Evolutionary conservation across 2,888 invertebrate genomes (phyloP), one percentile per base, ranked within the genome.

Genomic region (Rotaria magnacalcarata): DNA sequence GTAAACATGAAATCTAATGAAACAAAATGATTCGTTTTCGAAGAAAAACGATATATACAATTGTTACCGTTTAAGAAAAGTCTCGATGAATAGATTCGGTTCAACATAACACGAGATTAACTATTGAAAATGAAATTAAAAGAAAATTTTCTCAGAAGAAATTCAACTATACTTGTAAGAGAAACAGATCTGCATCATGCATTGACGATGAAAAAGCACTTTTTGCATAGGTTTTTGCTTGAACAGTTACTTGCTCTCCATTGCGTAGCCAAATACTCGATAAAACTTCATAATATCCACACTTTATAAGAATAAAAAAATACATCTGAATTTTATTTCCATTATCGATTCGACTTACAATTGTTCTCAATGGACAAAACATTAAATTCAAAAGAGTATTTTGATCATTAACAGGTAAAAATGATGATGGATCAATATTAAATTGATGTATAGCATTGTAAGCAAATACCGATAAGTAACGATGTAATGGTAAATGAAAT

Each of bases 211-310:
- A 97, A 92, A 98, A 87, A 97, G 47, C 21, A 80, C 80, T 96
- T 92, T 98, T 97, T 89, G 97, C 96, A 92, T 98, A 98, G 34
- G 97, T 96, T 96, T 97, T 97, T 58, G 96, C 96, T 92, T 98
- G 97, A n/a, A 97, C 97, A 91, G 96, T 96, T 90, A 98, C 97
- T 93, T 97, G 97, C 19, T 96, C 93, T 0, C 97, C 98, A 92
- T 97, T 98, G 88, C 97, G 94, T 85, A 96, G 96, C 97, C 97
- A 98, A 90, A 97, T 93, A 16, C 96, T 96, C 87, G 95, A 94
- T 87, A 96, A 93, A 89, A 98, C 96, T 93, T 97, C 97, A 91
- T 96, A 95, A 92, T 96, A 96, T 24, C 96, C 94, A 87, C 96
- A 96, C 96, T 97, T 93, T 4, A 54, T 21, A 74, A 7, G n/a